Conservation (phyloP, 1,140 invertebrate species). For the Dysdera silvatica region DNA sequence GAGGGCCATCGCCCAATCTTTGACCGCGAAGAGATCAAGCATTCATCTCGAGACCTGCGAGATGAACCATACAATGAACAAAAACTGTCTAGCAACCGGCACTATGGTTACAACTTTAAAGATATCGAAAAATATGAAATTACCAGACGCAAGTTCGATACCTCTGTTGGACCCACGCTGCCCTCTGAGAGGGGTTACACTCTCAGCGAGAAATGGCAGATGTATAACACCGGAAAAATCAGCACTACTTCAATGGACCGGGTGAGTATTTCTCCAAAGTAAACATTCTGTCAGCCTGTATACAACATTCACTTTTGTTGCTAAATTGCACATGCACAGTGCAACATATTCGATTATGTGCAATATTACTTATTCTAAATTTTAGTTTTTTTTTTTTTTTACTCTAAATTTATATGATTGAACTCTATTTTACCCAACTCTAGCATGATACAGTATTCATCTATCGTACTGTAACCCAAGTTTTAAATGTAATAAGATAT, state of each 20-base stretch:
- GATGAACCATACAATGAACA: conserved; percentile 24
- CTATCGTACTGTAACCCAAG: no score
- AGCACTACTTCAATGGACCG: not conserved
- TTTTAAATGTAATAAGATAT: no score
- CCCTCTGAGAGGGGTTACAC: not conserved
- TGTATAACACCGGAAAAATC: not conserved
- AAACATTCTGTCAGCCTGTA: no score
- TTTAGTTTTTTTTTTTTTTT: no score
- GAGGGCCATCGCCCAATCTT: conserved; percentile 24
- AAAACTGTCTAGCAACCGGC: not conserved
- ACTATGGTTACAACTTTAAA: not conserved
- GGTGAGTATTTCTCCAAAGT: conserved; percentile 8
- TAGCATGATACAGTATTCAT: no score
- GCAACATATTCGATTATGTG: no score
- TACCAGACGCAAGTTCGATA: conserved; percentile 13
- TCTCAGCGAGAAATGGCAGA: conserved; percentile 14
- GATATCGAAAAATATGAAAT: conserved; percentile 23
- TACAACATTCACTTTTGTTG: no score
- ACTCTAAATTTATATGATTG: no score
- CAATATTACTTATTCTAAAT: no score
- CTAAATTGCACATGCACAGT: no score
- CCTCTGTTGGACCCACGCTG: not conserved
- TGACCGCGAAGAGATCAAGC: conserved; percentile 23
- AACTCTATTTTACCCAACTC: no score
- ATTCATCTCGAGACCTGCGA: conserved; percentile 15